Percentiles rank a stretch among this genome's conserved stretches.
phyloP scores from a whole-genome alignment of 2,797 vertebrate species.

The Chelidonichthys spinosus region DNA sequence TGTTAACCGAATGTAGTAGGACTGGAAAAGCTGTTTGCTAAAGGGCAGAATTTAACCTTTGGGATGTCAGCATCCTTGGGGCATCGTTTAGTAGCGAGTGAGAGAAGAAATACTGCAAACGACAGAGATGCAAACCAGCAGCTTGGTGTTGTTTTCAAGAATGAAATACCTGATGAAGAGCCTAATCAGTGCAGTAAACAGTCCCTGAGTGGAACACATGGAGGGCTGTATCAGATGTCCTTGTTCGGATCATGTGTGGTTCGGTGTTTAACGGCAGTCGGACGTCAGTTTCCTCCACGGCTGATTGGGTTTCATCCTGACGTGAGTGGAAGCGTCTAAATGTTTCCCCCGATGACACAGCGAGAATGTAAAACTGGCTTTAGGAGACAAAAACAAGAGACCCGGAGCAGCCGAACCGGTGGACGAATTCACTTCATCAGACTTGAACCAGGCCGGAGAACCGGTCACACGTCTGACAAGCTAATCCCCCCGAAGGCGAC shows the following conservation, averaged over 20 bases:
- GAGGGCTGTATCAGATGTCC: slow-evolving; percentile 22
- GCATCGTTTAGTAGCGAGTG: slow-evolving; percentile 24
- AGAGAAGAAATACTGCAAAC: slow-evolving; percentile 33
- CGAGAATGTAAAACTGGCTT: slow-evolving; percentile 64
- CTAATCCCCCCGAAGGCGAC: slow-evolving; percentile 55
- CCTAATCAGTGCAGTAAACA: slow-evolving; percentile 9
- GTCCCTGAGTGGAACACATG: slow-evolving; percentile 18
- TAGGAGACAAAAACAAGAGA: slow-evolving; percentile 58
- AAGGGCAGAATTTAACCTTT: slow-evolving; percentile 30
- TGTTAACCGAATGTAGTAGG: slow-evolving; percentile 41
- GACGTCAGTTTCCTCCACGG: slow-evolving; percentile 37
- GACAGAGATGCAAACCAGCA: slow-evolving; percentile 9
- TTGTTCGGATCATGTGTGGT: slow-evolving; percentile 27
- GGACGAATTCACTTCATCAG: slow-evolving; percentile 57
- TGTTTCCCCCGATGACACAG: slow-evolving; percentile 61
- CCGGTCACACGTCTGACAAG: slow-evolving; percentile 42
- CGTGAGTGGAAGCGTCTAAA: slow-evolving; percentile 54
- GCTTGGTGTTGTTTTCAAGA: slow-evolving; percentile 21
- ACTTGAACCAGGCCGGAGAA: slow-evolving; percentile 43
- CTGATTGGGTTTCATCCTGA: slow-evolving; percentile 34
- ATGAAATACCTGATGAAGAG: slow-evolving; percentile 30
- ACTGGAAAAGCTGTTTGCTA: slow-evolving; percentile 47
- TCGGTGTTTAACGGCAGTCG: slow-evolving; percentile 40
- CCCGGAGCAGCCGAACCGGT: slow-evolving; percentile 26
- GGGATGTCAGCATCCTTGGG: slow-evolving; percentile 31